A percentile compares a stretch with the other conserved stretches of the same genome.
phyloP scores from a whole-genome alignment of 2,113 vertebrate genomes.

The Propithecus coquereli region DNA sequence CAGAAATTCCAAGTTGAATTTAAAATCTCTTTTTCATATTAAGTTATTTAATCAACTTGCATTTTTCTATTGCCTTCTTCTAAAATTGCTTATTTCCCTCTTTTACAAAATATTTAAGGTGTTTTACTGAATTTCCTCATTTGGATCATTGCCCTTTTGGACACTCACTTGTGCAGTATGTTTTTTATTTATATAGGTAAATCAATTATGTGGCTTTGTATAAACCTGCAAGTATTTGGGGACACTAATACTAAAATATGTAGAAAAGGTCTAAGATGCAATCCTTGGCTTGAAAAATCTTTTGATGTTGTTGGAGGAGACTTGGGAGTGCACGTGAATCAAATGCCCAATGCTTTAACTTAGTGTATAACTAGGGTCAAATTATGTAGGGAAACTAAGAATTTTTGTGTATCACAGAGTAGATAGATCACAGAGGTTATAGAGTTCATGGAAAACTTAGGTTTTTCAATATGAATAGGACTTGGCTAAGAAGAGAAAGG shows the following conservation, averaged over 20 bases:
- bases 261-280: not conserved
- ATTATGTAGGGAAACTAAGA: not conserved
- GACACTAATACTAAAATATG: not conserved
- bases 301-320: not conserved
- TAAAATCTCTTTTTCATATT: not conserved
- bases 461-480: not conserved
- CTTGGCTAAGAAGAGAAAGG: not conserved
- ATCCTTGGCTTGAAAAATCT: not conserved
- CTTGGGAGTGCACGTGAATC: not conserved
- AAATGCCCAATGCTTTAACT: not conserved
- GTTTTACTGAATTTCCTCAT: not conserved
- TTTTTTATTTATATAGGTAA: not conserved
- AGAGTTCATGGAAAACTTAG: not conserved
- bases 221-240: constrained; percentile 3
- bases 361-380: not conserved
- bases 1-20: constrained; percentile 32
- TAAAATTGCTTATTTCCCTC: not conserved
- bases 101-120: not conserved
- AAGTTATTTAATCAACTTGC: not conserved
- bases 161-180: not conserved
- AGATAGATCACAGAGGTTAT: not conserved
- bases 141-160: constrained; percentile 17
- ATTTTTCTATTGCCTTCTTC: not conserved
- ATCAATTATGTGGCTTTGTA: not conserved
- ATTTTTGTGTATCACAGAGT: not conserved